Conservation (phyloP, 2,113 vertebrate genomes). For the Porphyrio hochstetteri region DNA sequence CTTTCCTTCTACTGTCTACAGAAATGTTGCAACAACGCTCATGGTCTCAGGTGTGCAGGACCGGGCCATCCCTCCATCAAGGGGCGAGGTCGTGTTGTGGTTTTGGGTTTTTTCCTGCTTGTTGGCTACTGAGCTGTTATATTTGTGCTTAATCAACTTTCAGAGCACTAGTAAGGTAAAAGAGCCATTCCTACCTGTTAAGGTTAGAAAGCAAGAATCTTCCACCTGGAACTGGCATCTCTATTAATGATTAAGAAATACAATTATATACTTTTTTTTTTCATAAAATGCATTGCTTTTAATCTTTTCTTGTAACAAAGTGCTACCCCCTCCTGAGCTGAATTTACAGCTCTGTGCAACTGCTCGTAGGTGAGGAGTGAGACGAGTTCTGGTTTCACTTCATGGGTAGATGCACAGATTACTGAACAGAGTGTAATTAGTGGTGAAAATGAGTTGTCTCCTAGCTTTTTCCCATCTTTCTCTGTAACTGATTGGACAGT, state of each 20-base stretch:
- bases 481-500: background rate
- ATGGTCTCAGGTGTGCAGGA: background rate
- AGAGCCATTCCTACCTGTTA: background rate
- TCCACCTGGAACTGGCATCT: background rate
- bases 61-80: background rate
- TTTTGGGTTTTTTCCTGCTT: background rate
- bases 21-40: background rate
- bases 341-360: background rate
- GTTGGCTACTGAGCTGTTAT: background rate
- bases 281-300: background rate
- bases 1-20: background rate
- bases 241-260: background rate
- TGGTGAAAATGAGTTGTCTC: background rate
- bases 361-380: background rate
- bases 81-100: background rate
- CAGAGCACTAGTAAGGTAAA: background rate
- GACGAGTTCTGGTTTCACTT: background rate
- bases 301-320: background rate
- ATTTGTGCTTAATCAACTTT: background rate
- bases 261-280: background rate
- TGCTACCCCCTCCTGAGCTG: background rate
- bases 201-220: background rate
- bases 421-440: background rate
- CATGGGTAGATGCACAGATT: accelerated
- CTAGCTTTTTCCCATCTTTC: background rate